A percentile compares a stretch with the other conserved stretches of the same genome.
phyloP scores from a whole-genome alignment of 2,797 vertebrate species.

The Parambassis ranga region DNA sequence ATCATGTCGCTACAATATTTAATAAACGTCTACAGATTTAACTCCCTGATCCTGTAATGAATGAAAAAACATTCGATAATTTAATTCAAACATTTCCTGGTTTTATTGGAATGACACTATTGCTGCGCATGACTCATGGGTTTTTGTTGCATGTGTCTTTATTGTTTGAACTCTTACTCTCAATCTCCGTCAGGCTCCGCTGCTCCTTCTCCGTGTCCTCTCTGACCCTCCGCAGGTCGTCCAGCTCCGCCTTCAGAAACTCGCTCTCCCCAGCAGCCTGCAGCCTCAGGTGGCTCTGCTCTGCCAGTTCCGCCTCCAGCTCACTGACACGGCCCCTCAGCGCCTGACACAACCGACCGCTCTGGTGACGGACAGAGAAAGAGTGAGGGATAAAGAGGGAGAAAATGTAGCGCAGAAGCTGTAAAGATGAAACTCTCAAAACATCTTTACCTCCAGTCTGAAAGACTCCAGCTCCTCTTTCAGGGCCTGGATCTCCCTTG shows the following conservation, averaged over 20 bases:
- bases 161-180: constrained; percentile 87
- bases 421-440: not conserved
- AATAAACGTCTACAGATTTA: too few relatives aligned
- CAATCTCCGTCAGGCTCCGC: constrained; percentile 93
- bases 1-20: too few relatives aligned
- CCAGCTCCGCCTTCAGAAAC: constrained; percentile 92
- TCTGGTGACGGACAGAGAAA: constrained; percentile 69
- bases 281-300: constrained; percentile 93
- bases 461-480: constrained; percentile 91
- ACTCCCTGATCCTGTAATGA: too few relatives aligned
- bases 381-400: not conserved
- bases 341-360: constrained; percentile 84
- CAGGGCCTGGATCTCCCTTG: constrained; percentile 85
- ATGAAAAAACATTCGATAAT: too few relatives aligned
- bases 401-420: too few relatives aligned
- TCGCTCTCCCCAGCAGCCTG: constrained; percentile 92
- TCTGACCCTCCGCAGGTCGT: constrained; percentile 90
- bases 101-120: too few relatives aligned
- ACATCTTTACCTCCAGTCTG: constrained; percentile 86
- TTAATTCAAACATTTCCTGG: too few relatives aligned
- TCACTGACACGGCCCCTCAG: constrained; percentile 90
- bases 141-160: too few relatives aligned
- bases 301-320: constrained; percentile 95
- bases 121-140: too few relatives aligned
- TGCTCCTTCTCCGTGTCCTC: constrained; percentile 97